Evolutionary conservation across 2,797 vertebrate species (phyloP).

Genomic region (Poecilia wingei): DNA sequence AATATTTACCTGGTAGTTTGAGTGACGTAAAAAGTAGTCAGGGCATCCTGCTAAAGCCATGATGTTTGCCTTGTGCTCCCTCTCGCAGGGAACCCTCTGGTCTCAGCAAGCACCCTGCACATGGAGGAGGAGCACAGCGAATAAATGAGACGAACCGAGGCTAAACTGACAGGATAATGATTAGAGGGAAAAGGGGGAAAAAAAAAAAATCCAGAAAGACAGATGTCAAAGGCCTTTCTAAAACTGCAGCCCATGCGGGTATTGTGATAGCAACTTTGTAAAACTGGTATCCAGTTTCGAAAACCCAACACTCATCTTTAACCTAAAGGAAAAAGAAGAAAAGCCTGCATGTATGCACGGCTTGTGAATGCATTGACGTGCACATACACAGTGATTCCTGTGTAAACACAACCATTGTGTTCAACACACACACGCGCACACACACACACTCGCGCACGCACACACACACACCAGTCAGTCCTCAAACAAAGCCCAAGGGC

Average conservation of each 20-base stretch:
- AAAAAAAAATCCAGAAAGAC: neutral
- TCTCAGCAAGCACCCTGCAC: conserved; percentile 49
- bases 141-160: neutral
- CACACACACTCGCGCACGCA: conserved; percentile 12
- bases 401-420: conserved; percentile 69
- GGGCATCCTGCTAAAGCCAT: conserved; percentile 94
- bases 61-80: conserved; percentile 55
- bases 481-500: conserved; percentile 66
- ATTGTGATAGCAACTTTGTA: conserved; percentile 1
- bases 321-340: conserved; percentile 32
- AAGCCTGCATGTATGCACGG: conserved; percentile 39
- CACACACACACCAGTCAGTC: conserved; percentile 43
- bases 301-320: conserved; percentile 18
- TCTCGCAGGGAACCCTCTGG: conserved; percentile 48
- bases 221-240: neutral
- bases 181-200: neutral
- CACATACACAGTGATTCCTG: conserved; percentile 56
- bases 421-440: conserved; percentile 44
- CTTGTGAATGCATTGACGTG: conserved; percentile 46
- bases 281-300: conserved; percentile 11
- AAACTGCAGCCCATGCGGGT: neutral
- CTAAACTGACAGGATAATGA: neutral
- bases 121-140: conserved; percentile 12
- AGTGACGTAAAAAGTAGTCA: conserved; percentile 89
- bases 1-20: conserved; percentile 88